Conservation (phyloP, 1,140 invertebrate genomes). For the Pseudomyrmex cubaensis region DNA sequence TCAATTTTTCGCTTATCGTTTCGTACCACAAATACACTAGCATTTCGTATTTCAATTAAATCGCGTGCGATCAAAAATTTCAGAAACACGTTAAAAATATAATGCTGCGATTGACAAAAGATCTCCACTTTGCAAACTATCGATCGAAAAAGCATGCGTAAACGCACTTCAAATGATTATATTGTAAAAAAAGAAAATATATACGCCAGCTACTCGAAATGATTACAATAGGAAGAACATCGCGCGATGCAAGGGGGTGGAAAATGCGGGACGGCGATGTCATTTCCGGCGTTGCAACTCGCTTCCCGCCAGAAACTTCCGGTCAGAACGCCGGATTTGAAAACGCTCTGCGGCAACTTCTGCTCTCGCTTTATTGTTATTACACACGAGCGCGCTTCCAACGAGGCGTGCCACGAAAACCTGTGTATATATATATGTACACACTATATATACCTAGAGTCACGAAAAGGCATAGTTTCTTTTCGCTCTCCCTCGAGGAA, state of each 20-base stretch:
- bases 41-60: neutral
- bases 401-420: constrained; percentile 46
- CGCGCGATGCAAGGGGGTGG: constrained; percentile 24
- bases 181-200: neutral
- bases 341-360: constrained; percentile 68
- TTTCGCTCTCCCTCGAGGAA: neutral
- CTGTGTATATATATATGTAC: neutral
- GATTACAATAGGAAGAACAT: constrained; percentile 45
- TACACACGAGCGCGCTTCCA: constrained; percentile 50
- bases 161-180: neutral
- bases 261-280: constrained; percentile 57
- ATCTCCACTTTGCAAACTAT: neutral
- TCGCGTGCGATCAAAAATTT: neutral
- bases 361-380: constrained; percentile 66
- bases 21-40: neutral
- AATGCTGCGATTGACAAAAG: neutral
- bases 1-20: neutral
- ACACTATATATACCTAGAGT: neutral
- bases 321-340: constrained; percentile 48
- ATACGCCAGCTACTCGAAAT: neutral
- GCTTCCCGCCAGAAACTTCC: constrained; percentile 66
- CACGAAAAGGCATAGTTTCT: constrained; percentile 27
- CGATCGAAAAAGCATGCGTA: constrained; percentile 8
- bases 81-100: neutral
- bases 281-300: constrained; percentile 70